Percentiles rank a stretch among this genome's conserved stretches.
phyloP scores from a whole-genome alignment of 2,888 invertebrate genomes.

The Pammene aurita region DNA sequence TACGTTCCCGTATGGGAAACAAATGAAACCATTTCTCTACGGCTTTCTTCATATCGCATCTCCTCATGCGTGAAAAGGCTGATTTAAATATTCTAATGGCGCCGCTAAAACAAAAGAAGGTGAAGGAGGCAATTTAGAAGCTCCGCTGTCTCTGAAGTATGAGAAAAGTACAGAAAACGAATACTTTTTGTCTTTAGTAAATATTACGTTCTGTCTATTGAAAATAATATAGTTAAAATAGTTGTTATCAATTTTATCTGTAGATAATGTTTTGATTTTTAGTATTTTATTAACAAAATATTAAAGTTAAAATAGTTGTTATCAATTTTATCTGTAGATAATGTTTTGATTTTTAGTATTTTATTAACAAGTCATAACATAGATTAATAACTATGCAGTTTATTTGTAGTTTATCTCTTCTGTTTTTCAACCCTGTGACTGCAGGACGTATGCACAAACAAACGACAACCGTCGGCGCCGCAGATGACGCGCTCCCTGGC shows the following conservation, averaged over 20 bases:
- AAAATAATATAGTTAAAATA: too few relatives aligned
- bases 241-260: too few relatives aligned
- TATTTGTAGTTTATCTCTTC: neutral
- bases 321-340: too few relatives aligned
- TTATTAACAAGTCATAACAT: too few relatives aligned
- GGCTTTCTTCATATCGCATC: conserved; percentile 19
- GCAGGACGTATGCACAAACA: conserved; percentile 35
- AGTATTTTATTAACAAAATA: too few relatives aligned
- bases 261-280: too few relatives aligned
- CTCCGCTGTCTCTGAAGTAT: too few relatives aligned
- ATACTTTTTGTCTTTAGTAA: neutral
- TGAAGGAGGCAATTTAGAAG: conserved; percentile 12
- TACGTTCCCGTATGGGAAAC: conserved; percentile 38
- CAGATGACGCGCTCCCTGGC: conserved; percentile 37
- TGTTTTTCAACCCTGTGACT: conserved; percentile 6
- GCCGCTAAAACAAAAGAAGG: conserved; percentile 7
- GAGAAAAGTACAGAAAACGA: too few relatives aligned
- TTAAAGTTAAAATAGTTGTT: too few relatives aligned
- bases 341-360: too few relatives aligned
- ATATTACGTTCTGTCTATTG: neutral
- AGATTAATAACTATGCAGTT: too few relatives aligned
- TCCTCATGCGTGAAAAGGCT: conserved; percentile 14
- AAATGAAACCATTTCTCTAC: conserved; percentile 26
- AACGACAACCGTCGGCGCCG: conserved; percentile 23
- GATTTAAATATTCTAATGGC: conserved; percentile 22